phyloP scores from a whole-genome alignment of 2,797 vertebrate species.

The Pipistrellus pipistrellus region DNA sequence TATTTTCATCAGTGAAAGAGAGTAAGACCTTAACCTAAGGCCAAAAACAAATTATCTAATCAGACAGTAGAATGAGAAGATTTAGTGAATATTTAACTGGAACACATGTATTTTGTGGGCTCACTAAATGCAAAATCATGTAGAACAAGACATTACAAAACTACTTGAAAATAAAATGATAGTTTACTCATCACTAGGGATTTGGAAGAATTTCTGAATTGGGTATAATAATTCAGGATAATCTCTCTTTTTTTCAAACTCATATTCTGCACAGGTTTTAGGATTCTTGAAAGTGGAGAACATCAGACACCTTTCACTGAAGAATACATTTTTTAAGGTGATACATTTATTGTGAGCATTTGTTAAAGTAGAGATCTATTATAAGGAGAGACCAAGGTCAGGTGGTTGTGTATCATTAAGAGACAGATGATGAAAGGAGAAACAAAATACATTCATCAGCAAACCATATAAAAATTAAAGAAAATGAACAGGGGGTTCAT shows the following conservation, averaged over 20 bases:
- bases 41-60: conserved; percentile 71
- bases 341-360: conserved; percentile 39
- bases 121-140: conserved; percentile 78
- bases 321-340: conserved; percentile 15
- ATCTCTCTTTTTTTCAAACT: neutral
- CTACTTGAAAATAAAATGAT: conserved; percentile 70
- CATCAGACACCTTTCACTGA: neutral
- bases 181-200: conserved; percentile 58
- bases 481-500: conserved; percentile 44
- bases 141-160: conserved; percentile 67
- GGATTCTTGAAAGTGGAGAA: conserved; percentile 45
- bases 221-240: conserved; percentile 26
- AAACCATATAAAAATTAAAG: conserved; percentile 64
- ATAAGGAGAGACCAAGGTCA: conserved; percentile 40
- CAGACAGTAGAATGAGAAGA: conserved; percentile 69
- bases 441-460: conserved; percentile 42
- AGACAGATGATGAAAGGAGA: conserved; percentile 51
- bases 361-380: conserved; percentile 26
- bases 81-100: conserved; percentile 79
- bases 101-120: conserved; percentile 64
- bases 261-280: conserved; percentile 33
- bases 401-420: conserved; percentile 47
- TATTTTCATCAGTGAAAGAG: conserved; percentile 65
- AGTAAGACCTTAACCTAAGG: conserved; percentile 70
- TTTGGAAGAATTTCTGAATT: conserved; percentile 29